Base-by-base conservation (phyloP, 1,140 invertebrate genomes). In the Drosophila nigrodunni region DNA sequence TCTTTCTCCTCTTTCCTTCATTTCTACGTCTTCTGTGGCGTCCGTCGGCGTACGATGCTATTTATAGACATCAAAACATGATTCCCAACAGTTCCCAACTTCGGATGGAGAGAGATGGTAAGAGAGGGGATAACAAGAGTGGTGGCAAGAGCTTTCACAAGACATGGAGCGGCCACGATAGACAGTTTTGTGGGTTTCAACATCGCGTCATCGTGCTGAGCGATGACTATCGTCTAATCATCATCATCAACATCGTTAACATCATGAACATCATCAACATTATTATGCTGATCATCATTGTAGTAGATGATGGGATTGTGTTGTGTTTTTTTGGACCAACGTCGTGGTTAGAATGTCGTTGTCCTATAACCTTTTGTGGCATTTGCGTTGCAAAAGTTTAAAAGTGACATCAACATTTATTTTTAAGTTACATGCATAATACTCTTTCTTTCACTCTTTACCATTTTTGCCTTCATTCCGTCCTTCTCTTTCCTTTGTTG, bases 341-440 rank as follows among this genome's bases (percentile, higher is more conserved):
- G 39, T 52, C 8, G 73, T 77, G 70, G 47, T 72, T 77, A 60
- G 71, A 75, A 74, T 68, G 85, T 77, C 86, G 81, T 82, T 90
- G 86, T 90, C 86, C 86, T 86, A 72, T 90, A 90, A 90, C 86
- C 87, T 90, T 90, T 81, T 79, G 68, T 9, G 39, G 8, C 64
- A 49, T 83, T 52, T 68, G 50, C 54, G 18, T 60, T 60, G 58
- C 44, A 57, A 59, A 58, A 43, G 62, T 77, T 50, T 67, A 35
- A 59, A 72, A 76, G 81, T 90, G 86, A 90, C 86, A 90, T 90
- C 86, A 90, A 90, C 87, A 60, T 82, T 90, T 90, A 90, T 90
- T 90, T 89, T 90, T 79, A 75, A 82, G 86, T 80, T 82, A 67
- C 76, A 73, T 80, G 66, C 76, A 49, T 25, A 55, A 74, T 68